Conservation (phyloP, 2,797 vertebrate species). For the Pipistrellus kuhlii region DNA sequence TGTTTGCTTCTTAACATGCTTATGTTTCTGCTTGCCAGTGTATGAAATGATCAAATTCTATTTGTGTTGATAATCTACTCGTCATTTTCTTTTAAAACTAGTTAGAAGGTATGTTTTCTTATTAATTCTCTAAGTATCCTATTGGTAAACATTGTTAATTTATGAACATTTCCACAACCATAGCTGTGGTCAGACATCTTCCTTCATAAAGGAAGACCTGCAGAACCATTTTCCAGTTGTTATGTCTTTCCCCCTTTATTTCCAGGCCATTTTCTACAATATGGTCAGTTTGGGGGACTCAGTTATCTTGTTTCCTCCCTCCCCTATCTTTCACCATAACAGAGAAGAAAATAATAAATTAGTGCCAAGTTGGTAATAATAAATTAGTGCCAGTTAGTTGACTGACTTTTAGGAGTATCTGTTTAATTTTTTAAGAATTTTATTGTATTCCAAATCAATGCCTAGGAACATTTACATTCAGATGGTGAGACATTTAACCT, state of each 20-base stretch:
- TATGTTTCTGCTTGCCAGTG: conserved; percentile 44
- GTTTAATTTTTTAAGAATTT: conserved; percentile 53
- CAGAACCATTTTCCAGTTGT: background rate
- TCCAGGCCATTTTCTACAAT: conserved; percentile 52
- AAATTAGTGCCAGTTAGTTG: conserved; percentile 3
- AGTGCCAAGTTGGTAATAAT: conserved; percentile 24
- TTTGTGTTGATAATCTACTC: conserved; percentile 27
- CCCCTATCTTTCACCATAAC: background rate
- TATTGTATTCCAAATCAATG: background rate
- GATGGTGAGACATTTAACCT: conserved; percentile 40
- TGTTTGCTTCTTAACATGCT: conserved; percentile 53
- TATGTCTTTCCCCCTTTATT: background rate
- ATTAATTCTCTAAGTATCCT: conserved; percentile 11
- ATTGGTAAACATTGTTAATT: conserved; percentile 18
- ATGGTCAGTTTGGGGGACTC: background rate
- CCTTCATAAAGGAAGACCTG: background rate
- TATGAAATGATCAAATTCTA: conserved; percentile 2
- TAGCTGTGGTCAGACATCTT: background rate
- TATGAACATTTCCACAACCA: conserved; percentile 26
- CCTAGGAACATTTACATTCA: conserved; percentile 29
- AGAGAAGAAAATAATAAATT: conserved; percentile 46
- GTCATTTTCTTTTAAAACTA: conserved; percentile 46
- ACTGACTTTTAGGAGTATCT: conserved; percentile 39
- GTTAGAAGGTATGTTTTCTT: conserved; percentile 14
- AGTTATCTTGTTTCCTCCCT: background rate